Evolutionary conservation across 2,113 vertebrate genomes (phyloP).

Genomic region (Petrocephalus zakoni): DNA sequence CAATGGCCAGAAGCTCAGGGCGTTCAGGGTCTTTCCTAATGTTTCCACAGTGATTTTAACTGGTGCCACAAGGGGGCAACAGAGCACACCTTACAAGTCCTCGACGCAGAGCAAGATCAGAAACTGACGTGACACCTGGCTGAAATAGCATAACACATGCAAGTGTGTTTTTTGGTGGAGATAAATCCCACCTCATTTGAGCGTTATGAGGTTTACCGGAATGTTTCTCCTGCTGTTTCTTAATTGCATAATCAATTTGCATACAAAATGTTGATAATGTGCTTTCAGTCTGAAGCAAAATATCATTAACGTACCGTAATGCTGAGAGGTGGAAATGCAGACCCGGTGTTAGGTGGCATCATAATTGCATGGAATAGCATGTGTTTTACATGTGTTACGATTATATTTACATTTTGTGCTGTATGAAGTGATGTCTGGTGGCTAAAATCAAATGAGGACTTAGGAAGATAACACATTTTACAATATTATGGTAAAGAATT

Average conservation of each 20-base stretch:
- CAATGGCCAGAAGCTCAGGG: not conserved
- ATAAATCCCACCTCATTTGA: not conserved
- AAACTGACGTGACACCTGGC: not conserved
- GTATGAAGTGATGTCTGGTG: not conserved
- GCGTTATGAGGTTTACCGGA: not conserved
- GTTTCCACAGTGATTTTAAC: not conserved
- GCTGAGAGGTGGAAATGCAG: not conserved
- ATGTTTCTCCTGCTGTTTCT: not conserved
- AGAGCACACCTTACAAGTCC: not conserved
- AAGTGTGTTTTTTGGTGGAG: not conserved
- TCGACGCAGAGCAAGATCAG: not conserved
- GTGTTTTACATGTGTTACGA: not conserved
- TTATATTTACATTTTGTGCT: not conserved
- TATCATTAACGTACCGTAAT: not conserved
- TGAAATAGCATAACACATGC: not conserved
- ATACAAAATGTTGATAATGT: not conserved
- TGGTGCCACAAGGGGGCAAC: conserved; percentile 14
- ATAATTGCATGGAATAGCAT: not conserved
- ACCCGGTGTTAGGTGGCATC: not conserved
- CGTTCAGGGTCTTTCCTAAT: not conserved
- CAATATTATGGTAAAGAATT: not conserved
- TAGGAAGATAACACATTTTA: not conserved
- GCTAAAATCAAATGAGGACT: not conserved
- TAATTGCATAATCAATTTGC: not conserved
- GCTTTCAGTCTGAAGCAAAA: not conserved